Percentiles rank a stretch among this genome's conserved stretches.
These are phyloP conservation scores for Eustalomyia histrio DNA, from an alignment of 2,888 invertebrate species.

Conservation along the genomic window DNA sequence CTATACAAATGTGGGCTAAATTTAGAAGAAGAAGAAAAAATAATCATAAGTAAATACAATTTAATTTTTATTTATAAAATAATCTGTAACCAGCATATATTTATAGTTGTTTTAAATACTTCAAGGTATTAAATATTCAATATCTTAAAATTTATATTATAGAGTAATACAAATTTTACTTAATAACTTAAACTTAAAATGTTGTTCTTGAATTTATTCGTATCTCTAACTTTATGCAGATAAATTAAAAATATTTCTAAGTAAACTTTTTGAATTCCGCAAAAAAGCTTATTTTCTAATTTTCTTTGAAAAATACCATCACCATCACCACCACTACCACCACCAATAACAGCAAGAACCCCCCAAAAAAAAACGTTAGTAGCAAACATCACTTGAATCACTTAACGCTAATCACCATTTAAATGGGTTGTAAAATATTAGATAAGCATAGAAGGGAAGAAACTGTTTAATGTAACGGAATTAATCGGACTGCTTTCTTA, in stretches of 20 bases:
- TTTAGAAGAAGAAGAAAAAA: neutral
- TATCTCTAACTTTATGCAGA: neutral
- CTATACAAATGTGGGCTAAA: constrained; percentile 38
- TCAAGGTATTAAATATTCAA: neutral
- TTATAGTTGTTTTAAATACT: neutral
- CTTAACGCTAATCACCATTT: constrained; percentile 77
- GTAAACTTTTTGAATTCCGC: neutral
- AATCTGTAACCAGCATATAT: neutral
- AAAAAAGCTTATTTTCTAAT: constrained; percentile 35
- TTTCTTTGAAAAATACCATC: constrained; percentile 3
- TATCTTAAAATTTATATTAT: too few relatives aligned
- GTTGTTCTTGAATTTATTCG: neutral
- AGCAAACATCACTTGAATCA: constrained; percentile 61
- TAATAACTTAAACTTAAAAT: too few relatives aligned
- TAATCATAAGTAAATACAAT: neutral
- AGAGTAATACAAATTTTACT: too few relatives aligned
- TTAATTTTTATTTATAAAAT: neutral
- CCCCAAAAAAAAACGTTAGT: neutral
- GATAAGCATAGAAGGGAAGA: constrained; percentile 70
- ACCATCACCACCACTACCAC: too few relatives aligned
- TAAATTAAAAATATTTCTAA: neutral
- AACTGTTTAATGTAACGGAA: constrained; percentile 77
- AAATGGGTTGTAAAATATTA: constrained; percentile 72
- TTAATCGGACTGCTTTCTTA: constrained; percentile 71
- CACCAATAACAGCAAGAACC: neutral